Evolutionary conservation across 2,113 vertebrate species (phyloP).

Genomic region (Hemiscyllium ocellatum): DNA sequence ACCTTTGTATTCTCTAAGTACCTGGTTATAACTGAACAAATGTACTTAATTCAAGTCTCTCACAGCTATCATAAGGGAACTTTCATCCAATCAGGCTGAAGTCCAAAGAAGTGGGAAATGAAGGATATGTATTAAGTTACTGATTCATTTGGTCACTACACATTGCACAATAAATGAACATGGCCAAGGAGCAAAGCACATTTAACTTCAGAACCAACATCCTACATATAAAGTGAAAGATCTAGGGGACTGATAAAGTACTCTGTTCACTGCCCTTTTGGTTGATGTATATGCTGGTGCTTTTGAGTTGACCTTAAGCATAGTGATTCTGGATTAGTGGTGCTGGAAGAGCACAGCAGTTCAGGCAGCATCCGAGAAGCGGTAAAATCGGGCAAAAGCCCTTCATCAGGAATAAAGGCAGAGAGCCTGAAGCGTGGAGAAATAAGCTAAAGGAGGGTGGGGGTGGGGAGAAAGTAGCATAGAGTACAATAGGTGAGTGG

Average conservation of each 20-base stretch:
- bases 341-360: too few relatives aligned
- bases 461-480: too few relatives aligned
- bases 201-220: too few relatives aligned
- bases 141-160: neutral
- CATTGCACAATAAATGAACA: too few relatives aligned
- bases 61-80: neutral
- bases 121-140: neutral
- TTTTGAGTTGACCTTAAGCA: neutral
- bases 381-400: too few relatives aligned
- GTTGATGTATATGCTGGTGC: neutral
- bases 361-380: too few relatives aligned
- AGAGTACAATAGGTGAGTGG: too few relatives aligned
- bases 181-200: too few relatives aligned
- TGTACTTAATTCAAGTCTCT: neutral
- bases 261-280: neutral
- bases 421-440: too few relatives aligned
- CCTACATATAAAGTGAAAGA: too few relatives aligned
- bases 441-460: too few relatives aligned
- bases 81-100: neutral
- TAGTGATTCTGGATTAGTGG: neutral
- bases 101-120: neutral
- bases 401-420: too few relatives aligned
- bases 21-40: neutral
- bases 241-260: neutral
- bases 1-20: neutral